Base-by-base conservation (phyloP, 2,888 invertebrate species). In the Nebria salina region DNA sequence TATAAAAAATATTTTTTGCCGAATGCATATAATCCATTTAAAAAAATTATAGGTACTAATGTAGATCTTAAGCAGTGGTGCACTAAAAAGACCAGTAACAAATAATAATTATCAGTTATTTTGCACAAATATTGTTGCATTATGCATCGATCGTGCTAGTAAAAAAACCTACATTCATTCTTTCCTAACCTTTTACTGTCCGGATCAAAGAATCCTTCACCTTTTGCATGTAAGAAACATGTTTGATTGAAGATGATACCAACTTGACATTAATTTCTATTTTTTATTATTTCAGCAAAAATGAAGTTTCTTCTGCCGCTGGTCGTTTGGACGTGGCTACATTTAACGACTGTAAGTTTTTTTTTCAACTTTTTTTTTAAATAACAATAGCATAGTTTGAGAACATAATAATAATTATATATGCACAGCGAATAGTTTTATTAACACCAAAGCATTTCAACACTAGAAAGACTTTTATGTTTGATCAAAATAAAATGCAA, bases 291-390 rank as follows among this genome's bases (percentile, higher is more conserved):
- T 95, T 83, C 93, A 96, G 96, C 95, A 92, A 96, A 94, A 93
- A 96, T 96, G 96, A 95, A 95, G 94, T 93, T 94, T 92, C 94
- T 95, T 93, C 94, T 95, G 93, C 95, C 95, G 92, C 94, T 95
- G 92, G 95, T 96, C 94, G 94, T 94, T 92, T 96, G 96, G 96
- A 94, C 95, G 93, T 93, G 95, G 91, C 92, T 95, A 91, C 93
- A 93, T 91, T 93, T 93, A 90, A 93, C 93, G 92, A 93, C 94
- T 91, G 95, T 96, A 90, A 95, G 95, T 94, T 86, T 73, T 65
- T 73, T 65, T 80, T 78, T 82, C 81, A 72, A 42, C 43, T 11
- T 65, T 74, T 75, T 75, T 11, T 42, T 73, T 78, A 65, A 11
- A 9, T 78, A 9, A 34, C 34, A 34, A 34, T 34, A 34, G 34